Percentiles rank a stretch among this genome's conserved stretches.
Conservation (phyloP, 2,888 invertebrate species). For the Mayetiola destructor region DNA sequence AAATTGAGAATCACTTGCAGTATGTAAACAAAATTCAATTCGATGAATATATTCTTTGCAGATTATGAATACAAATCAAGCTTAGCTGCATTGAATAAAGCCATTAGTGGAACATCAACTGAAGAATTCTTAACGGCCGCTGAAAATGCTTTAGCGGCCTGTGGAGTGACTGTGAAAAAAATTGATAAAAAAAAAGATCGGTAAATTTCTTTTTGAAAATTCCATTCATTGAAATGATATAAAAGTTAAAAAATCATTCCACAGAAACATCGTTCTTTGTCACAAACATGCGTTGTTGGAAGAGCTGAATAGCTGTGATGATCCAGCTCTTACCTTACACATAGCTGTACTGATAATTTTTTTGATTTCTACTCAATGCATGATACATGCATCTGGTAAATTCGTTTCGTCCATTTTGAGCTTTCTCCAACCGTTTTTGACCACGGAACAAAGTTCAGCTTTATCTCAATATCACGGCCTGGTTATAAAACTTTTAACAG, state of each 20-base stretch:
- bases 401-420: constrained; percentile 71
- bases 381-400: constrained; percentile 85
- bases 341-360: constrained; percentile 64
- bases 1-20: constrained; percentile 14
- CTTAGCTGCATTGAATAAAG: constrained; percentile 51
- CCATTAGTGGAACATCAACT: constrained; percentile 50
- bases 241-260: constrained; percentile 14
- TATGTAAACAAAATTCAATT: neutral
- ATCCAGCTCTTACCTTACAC: constrained; percentile 67
- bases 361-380: constrained; percentile 61
- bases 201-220: constrained; percentile 25
- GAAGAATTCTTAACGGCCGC: constrained; percentile 67
- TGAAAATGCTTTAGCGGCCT: constrained; percentile 53
- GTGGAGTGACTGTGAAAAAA: constrained; percentile 72
- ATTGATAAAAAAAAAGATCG: constrained; percentile 78
- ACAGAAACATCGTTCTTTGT: constrained; percentile 54
- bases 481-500: constrained; percentile 46
- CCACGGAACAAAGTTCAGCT: constrained; percentile 45
- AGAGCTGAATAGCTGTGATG: constrained; percentile 57
- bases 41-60: constrained; percentile 20
- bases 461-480: constrained; percentile 62
- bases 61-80: constrained; percentile 53
- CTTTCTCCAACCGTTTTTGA: constrained; percentile 55
- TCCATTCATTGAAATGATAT: constrained; percentile 5
- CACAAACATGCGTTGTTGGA: constrained; percentile 70